phyloP scores from a whole-genome alignment of 2,113 vertebrate genomes.

The Grus americana region DNA sequence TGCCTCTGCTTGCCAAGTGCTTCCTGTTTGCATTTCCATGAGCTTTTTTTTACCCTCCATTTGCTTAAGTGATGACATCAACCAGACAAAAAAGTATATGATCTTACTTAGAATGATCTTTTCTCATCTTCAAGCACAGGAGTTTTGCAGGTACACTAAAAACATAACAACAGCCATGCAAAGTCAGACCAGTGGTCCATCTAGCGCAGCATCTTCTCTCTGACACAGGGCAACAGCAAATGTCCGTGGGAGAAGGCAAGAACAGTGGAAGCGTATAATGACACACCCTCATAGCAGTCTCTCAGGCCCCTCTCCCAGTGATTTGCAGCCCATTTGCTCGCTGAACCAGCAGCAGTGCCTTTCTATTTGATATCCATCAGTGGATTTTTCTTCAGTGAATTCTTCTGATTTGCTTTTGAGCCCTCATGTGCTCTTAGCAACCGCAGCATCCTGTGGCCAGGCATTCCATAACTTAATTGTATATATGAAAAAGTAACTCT shows the following conservation, averaged over 20 bases:
- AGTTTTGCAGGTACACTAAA: not conserved
- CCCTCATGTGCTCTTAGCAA: not conserved
- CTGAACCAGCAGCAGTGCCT: not conserved
- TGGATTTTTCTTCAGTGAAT: not conserved
- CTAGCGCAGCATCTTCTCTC: not conserved
- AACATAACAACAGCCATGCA: not conserved
- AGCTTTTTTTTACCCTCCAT: conserved; percentile 40
- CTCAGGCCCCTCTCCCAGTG: not conserved
- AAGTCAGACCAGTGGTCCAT: not conserved
- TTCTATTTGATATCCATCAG: not conserved
- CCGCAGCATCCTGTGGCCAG: conserved; percentile 15
- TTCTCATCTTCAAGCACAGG: not conserved
- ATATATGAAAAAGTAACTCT: conserved; percentile 27
- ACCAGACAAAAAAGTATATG: not conserved
- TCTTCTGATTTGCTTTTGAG: conserved; percentile 23
- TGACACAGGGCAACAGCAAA: not conserved
- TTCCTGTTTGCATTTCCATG: conserved; percentile 61
- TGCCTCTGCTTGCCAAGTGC: conserved; percentile 26
- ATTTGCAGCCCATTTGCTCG: not conserved
- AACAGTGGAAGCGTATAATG: not conserved
- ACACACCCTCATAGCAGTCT: not conserved
- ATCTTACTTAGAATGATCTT: not conserved
- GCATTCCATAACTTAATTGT: conserved; percentile 36
- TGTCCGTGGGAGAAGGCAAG: not conserved
- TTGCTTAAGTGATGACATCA: conserved; percentile 44